Evolutionary conservation across 2,888 invertebrate genomes (phyloP).

Genomic region (Calliphora vomitoria): DNA sequence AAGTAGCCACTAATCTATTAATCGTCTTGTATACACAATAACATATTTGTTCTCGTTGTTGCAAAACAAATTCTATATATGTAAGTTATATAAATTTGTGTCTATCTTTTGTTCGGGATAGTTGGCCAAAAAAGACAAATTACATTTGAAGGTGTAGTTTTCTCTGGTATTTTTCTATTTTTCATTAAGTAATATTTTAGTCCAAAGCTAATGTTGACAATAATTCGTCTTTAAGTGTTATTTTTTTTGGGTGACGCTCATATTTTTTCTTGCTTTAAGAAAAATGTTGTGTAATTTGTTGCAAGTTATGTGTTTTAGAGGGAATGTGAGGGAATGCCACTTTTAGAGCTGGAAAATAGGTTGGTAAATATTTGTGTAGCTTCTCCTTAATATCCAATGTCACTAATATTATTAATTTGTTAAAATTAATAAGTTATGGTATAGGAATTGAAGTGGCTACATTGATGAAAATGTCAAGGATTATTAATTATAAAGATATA

Average conservation of each 20-base stretch:
- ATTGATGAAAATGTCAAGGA: neutral
- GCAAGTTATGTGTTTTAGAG: neutral
- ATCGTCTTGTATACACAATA: constrained; percentile 16
- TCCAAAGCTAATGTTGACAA: constrained; percentile 17
- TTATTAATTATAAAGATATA: neutral
- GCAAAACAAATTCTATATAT: neutral
- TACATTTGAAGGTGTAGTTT: neutral
- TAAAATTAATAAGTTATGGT: neutral
- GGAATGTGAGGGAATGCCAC: neutral
- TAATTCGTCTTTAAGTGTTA: constrained; percentile 13
- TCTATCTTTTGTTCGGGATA: neutral
- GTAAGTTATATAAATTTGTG: no score
- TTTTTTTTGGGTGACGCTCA: constrained; percentile 6
- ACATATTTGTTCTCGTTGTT: neutral
- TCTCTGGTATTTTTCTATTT: neutral
- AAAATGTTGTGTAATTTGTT: neutral
- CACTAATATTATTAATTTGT: constrained; percentile 5
- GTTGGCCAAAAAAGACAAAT: neutral
- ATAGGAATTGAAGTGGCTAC: neutral
- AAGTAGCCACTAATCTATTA: neutral
- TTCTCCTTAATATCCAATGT: neutral
- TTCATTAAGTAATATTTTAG: neutral
- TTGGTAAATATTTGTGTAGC: constrained; percentile 1
- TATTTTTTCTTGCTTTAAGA: neutral
- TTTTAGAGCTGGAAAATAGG: neutral